phyloP scores from a whole-genome alignment of 2,888 invertebrate species.

The Troglohyphantes excavatus region DNA sequence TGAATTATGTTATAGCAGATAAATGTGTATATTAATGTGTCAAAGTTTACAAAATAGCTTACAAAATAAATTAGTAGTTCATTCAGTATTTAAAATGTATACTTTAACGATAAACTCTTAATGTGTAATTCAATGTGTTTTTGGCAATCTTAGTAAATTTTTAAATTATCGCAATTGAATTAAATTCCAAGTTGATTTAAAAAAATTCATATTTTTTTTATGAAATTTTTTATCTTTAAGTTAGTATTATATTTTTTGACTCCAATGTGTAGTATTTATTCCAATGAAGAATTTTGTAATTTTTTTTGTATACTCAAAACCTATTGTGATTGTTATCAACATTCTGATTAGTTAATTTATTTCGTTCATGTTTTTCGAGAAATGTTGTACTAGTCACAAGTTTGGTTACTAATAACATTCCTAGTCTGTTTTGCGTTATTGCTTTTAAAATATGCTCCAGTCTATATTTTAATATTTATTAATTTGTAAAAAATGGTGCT shows the following conservation, averaged over 20 bases:
- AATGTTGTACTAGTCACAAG: not conserved
- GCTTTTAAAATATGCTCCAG: not conserved
- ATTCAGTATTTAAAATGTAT: conserved; percentile 26
- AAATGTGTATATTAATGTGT: conserved; percentile 22
- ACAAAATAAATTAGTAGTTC: conserved; percentile 21
- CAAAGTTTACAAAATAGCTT: conserved; percentile 37
- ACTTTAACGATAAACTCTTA: conserved; percentile 17
- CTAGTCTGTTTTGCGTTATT: not conserved
- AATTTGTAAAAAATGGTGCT: not conserved
- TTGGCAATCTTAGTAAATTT: not conserved
- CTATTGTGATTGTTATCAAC: not conserved
- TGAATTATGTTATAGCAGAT: conserved; percentile 24
- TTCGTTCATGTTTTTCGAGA: not conserved
- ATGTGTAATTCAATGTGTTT: conserved; percentile 5
- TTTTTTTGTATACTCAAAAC: not conserved
- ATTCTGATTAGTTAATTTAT: not conserved
- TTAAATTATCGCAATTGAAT: not conserved
- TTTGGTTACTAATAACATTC: not conserved
- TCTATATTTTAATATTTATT: not conserved
- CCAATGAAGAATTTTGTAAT: not conserved
- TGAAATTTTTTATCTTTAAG: not conserved
- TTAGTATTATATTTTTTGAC: no score
- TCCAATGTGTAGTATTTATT: no score
- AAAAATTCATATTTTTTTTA: not conserved
- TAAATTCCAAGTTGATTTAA: not conserved